Evolutionary conservation across 2,113 vertebrate species (phyloP), one percentile per base, ranked within the genome.

Genomic region (Indicator indicator): DNA sequence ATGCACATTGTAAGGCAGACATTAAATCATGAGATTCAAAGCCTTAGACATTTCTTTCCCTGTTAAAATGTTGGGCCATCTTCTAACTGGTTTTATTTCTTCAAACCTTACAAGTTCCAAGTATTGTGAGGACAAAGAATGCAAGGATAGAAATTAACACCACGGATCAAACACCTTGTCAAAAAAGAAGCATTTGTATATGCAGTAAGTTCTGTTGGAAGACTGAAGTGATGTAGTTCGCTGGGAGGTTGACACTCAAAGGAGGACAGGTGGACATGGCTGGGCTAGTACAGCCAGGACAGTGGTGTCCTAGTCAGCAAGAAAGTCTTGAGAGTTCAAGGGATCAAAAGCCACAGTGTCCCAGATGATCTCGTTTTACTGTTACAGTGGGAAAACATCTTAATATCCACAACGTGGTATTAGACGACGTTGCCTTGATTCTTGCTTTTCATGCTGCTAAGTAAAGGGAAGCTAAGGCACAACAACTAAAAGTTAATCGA

Each of bases 1-100:
- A 36, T 0, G 2, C 12, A 33, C 30, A 16, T 82, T 0, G 0
- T 23, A 86, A 75, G n/a, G 42, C 32, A 63, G 50, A 59, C 62
- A 20, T 78, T 64, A 24, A 11, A 64, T 63, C 8, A 19, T 8
- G 44, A 72, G 26, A 18, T 48, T 83, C 33, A 62, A 2, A 44
- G 14, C 12, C 26, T 16, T 32, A 33, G 42, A n/a, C 64, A 42
- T 4, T 64, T 68, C 9, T 81, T 86, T 56, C 42, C 63, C 27
- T 73, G 10, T 65, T 60, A 77, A 91, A 59, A 33, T 28, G 11
- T 3, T 63, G 68, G 46, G 55, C 70, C n/a, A 23, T 10, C 11
- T 67, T 83, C 68, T 1, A 3, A 71, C 4, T 77, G 4, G 19
- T 63, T 74, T 77, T 46, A 18, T 52, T 67, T 79, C 68, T 91